These are phyloP conservation scores for Lucinisca nassula DNA, from an alignment of 2,888 invertebrate genomes.

Conservation along the genomic window DNA sequence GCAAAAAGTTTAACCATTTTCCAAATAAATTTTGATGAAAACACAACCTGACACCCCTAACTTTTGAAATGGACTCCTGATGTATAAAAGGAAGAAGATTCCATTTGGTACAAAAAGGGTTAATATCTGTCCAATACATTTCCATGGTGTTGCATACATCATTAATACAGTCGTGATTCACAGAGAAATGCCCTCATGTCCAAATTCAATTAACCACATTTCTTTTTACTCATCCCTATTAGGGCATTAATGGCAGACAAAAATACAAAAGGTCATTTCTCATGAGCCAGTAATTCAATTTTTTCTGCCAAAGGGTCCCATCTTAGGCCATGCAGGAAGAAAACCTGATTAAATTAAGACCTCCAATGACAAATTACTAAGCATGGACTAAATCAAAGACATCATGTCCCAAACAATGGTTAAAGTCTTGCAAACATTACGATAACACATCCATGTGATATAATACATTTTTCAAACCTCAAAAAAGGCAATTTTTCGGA, in stretches of 20 bases:
- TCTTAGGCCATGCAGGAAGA: not conserved
- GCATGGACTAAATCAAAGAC: not conserved
- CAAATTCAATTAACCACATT: constrained; percentile 3
- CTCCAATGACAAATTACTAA: not conserved
- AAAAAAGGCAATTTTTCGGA: too few species aligned
- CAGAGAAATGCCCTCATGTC: constrained; percentile 1
- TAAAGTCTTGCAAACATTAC: too few species aligned
- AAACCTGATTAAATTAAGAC: not conserved
- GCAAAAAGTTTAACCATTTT: too few species aligned
- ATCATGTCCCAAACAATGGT: not conserved
- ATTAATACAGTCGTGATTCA: not conserved
- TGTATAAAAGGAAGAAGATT: too few species aligned
- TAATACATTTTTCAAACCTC: too few species aligned
- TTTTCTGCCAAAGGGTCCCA: constrained; percentile 7
- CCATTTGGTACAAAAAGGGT: too few species aligned
- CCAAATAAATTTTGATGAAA: too few species aligned
- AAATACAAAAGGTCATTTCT: constrained; percentile 14
- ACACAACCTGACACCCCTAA: too few species aligned
- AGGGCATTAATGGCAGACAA: not conserved
- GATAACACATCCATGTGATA: too few species aligned
- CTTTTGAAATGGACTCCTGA: too few species aligned
- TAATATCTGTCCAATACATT: too few species aligned
- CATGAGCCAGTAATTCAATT: not conserved
- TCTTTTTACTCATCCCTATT: not conserved
- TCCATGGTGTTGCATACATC: not conserved